These are phyloP conservation scores for Taenaris catops DNA, from an alignment of 2,888 invertebrate genomes.

Conservation along the genomic window DNA sequence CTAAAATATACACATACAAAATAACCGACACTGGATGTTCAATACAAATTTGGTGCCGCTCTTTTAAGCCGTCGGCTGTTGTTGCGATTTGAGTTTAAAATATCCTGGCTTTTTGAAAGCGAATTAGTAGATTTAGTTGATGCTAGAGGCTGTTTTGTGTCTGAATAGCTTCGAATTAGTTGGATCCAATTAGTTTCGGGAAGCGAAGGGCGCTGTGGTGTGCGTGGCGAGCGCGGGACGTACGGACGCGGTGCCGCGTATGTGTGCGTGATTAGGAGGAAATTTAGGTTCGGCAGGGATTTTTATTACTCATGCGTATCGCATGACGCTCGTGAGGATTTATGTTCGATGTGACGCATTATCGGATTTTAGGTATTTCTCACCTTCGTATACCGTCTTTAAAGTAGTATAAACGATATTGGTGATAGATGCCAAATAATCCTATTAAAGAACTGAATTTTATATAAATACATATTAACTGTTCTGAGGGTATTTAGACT, in stretches of 20 bases:
- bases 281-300: constrained; percentile 75
- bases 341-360: constrained; percentile 60
- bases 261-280: constrained; percentile 62
- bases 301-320: constrained; percentile 38
- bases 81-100: constrained; percentile 12
- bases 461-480: constrained; percentile 75
- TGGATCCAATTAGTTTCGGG: constrained; percentile 37
- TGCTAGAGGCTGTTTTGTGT: constrained; percentile 41
- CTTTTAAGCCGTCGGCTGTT: constrained; percentile 3
- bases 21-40: constrained; percentile 5
- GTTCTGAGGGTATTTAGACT: constrained; percentile 77
- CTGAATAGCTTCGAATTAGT: constrained; percentile 35
- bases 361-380: constrained; percentile 66
- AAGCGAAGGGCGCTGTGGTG: constrained; percentile 40
- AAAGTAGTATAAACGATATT: constrained; percentile 66
- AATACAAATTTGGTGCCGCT: too few species aligned
- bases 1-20: constrained; percentile 3
- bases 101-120: constrained; percentile 18
- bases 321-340: constrained; percentile 44
- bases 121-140: constrained; percentile 32
- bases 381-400: constrained; percentile 74
- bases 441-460: constrained; percentile 80
- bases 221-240: constrained; percentile 28
- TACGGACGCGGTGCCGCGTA: constrained; percentile 26
- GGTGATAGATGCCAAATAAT: constrained; percentile 79